A percentile compares a stretch with the other conserved stretches of the same genome.
Evolutionary conservation across 2,888 invertebrate species (phyloP).

Genomic region (Pterostichus niger): DNA sequence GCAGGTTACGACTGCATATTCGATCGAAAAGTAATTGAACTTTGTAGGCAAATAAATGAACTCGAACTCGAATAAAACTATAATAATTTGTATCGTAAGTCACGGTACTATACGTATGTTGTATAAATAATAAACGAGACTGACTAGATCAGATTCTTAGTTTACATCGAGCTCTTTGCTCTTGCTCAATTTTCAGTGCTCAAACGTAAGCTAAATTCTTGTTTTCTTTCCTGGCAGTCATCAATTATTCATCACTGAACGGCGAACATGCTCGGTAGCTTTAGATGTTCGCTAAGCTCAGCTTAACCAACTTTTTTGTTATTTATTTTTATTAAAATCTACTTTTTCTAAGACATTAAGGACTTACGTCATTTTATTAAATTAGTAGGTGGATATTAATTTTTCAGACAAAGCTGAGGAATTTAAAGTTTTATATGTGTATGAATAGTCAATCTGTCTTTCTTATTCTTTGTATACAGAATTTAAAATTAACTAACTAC

Average conservation of each 20-base stretch:
- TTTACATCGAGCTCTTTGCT: conserved; percentile 36
- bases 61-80: conserved; percentile 10
- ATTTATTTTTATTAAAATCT: conserved; percentile 35
- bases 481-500: too few species aligned
- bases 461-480: too few species aligned
- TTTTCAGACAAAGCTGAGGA: not conserved
- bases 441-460: too few species aligned
- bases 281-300: conserved; percentile 9
- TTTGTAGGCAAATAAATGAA: not conserved
- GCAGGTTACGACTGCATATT: not conserved
- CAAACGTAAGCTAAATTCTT: conserved; percentile 6
- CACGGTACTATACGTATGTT: conserved; percentile 5
- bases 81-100: conserved; percentile 10
- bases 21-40: conserved; percentile 12
- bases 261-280: not conserved
- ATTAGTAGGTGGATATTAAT: not conserved
- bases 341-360: not conserved
- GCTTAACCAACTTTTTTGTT: conserved; percentile 21
- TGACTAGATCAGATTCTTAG: conserved; percentile 23
- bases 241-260: conserved; percentile 32
- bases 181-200: not conserved
- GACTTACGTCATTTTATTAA: not conserved
- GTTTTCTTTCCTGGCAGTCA: conserved; percentile 18
- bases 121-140: conserved; percentile 35
- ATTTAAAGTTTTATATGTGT: too few species aligned